Conservation (phyloP, 2,888 invertebrate species). For the Empis stercorea region DNA sequence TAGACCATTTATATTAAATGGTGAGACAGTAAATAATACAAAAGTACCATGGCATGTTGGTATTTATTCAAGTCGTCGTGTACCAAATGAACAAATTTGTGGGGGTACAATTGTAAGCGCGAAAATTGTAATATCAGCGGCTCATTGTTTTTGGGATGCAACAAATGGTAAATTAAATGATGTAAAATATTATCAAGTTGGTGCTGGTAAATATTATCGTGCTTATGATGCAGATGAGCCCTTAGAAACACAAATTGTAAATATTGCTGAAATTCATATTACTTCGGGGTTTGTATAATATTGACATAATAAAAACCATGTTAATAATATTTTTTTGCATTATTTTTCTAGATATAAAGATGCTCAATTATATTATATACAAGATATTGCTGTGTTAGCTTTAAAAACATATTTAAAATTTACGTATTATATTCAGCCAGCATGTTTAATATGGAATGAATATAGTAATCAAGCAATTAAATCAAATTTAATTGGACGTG, state of each 20-base stretch:
- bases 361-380: constrained; percentile 16
- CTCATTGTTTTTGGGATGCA: constrained; percentile 19
- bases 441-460: constrained; percentile 25
- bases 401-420: constrained; percentile 21
- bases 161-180: background rate
- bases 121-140: constrained; percentile 19
- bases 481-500: constrained; percentile 9
- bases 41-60: constrained; percentile 25
- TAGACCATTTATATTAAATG: constrained; percentile 11
- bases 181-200: constrained; percentile 8
- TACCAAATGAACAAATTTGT: constrained; percentile 13
- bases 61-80: constrained; percentile 13
- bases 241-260: constrained; percentile 9
- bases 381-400: constrained; percentile 30
- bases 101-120: constrained; percentile 22
- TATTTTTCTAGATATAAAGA: constrained; percentile 15
- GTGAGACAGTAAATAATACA: constrained; percentile 8
- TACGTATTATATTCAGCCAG: constrained; percentile 26
- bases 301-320: background rate
- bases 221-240: constrained; percentile 10
- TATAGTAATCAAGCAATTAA: constrained; percentile 8
- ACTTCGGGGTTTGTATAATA: background rate
- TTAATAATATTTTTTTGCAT: background rate
- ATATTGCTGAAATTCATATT: constrained; percentile 12
- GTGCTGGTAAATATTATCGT: constrained; percentile 14